phyloP scores from a whole-genome alignment of 2,888 invertebrate species.

The Deroplatys truncata region DNA sequence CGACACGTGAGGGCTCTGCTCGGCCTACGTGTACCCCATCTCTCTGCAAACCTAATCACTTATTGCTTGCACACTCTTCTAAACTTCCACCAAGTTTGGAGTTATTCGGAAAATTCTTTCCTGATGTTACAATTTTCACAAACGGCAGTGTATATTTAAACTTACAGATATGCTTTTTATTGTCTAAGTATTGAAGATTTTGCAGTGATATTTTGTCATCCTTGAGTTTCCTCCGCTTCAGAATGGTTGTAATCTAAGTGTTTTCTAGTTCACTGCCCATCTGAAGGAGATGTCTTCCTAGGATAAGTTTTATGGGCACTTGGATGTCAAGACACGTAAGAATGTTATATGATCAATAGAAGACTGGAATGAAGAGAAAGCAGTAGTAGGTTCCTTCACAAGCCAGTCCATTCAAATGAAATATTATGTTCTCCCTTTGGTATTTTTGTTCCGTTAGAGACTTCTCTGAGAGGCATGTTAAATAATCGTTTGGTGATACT shows the following conservation, averaged over 20 bases:
- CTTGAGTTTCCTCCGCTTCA: not conserved
- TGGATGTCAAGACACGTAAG: not conserved
- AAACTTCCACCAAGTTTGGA: too few species aligned
- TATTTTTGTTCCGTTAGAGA: not conserved
- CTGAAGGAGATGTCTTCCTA: not conserved
- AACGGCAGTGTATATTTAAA: too few species aligned
- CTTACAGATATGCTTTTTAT: too few species aligned
- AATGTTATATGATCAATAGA: not conserved
- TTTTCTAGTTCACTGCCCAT: not conserved
- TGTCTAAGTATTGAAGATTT: too few species aligned
- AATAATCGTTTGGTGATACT: not conserved
- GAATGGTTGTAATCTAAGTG: not conserved
- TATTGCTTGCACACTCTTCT: too few species aligned
- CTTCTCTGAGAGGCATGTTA: not conserved
- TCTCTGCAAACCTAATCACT: too few species aligned
- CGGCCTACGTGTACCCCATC: too few species aligned
- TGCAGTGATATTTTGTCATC: not conserved
- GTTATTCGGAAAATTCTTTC: too few species aligned
- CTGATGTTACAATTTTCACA: too few species aligned
- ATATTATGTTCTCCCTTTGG: not conserved
- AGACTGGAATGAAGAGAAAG: not conserved
- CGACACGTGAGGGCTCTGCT: too few species aligned
- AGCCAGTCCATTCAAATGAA: not conserved
- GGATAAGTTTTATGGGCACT: not conserved
- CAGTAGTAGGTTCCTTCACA: not conserved